Percentiles rank a stretch among this genome's conserved stretches.
Conservation (phyloP, 1,140 invertebrate species). For the Sarcophaga peregrina region DNA sequence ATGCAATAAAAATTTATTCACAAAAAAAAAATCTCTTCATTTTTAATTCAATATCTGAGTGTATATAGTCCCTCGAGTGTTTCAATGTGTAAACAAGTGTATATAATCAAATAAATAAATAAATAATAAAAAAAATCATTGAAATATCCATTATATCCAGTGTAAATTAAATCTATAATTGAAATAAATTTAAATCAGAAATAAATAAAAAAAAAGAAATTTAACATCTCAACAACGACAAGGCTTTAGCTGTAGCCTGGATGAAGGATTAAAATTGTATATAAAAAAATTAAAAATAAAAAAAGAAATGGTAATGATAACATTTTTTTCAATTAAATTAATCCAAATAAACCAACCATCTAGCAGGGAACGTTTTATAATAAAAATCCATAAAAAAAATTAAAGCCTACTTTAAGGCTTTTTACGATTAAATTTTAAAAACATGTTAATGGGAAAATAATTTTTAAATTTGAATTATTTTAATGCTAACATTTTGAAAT, state of each 20-base stretch:
- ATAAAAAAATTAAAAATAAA: background rate
- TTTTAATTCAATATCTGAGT: background rate
- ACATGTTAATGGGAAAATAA: too few species aligned
- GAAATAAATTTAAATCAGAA: background rate
- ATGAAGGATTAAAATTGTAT: background rate
- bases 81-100: background rate
- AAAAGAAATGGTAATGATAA: background rate
- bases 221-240: background rate
- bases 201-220: background rate
- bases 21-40: too few species aligned
- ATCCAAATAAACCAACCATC: background rate
- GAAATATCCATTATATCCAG: too few species aligned
- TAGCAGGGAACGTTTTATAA: background rate
- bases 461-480: too few species aligned
- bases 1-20: too few species aligned
- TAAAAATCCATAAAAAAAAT: background rate
- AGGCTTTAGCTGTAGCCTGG: background rate
- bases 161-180: background rate
- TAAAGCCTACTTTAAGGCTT: background rate
- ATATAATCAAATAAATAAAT: background rate
- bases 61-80: background rate
- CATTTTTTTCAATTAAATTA: background rate
- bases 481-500: too few species aligned
- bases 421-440: background rate
- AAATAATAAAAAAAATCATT: background rate